Conservation (phyloP, 1,140 invertebrate species). For the Carposina sasakii region DNA sequence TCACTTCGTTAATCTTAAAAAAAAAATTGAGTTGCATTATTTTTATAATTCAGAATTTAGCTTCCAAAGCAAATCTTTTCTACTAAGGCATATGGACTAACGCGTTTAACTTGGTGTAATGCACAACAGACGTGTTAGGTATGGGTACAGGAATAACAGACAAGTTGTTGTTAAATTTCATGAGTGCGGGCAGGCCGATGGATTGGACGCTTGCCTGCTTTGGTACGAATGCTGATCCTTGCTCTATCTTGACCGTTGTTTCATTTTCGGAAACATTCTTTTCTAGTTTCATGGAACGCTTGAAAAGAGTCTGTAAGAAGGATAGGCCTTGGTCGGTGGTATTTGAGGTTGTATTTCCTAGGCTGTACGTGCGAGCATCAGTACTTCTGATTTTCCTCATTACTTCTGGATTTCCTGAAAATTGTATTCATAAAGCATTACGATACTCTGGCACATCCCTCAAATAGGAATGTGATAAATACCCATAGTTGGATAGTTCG, state of each 20-base stretch:
- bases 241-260: slow-evolving; percentile 29
- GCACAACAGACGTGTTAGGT: slow-evolving; percentile 51
- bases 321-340: too few relatives aligned
- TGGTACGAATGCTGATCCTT: slow-evolving; percentile 38
- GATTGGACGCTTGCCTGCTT: slow-evolving; percentile 38
- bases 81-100: slow-evolving; percentile 28
- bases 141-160: slow-evolving; percentile 51
- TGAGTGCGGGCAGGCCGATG: slow-evolving; percentile 39
- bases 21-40: background rate
- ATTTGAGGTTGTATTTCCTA: too few relatives aligned
- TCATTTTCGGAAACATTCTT: slow-evolving; percentile 19
- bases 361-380: too few relatives aligned
- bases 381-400: too few relatives aligned
- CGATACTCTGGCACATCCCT: too few relatives aligned
- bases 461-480: too few relatives aligned
- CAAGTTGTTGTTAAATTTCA: slow-evolving; percentile 46
- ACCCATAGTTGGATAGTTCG: too few relatives aligned
- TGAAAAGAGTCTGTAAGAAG: too few relatives aligned
- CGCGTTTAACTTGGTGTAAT: slow-evolving; percentile 52
- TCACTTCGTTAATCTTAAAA: background rate
- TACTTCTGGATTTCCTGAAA: too few relatives aligned
- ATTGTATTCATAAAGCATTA: too few relatives aligned
- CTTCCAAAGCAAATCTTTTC: background rate
- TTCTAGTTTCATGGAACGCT: too few relatives aligned
- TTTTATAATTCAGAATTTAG: background rate